Base-by-base conservation (phyloP, 2,888 invertebrate genomes). In the Metopia argyrocephala region DNA sequence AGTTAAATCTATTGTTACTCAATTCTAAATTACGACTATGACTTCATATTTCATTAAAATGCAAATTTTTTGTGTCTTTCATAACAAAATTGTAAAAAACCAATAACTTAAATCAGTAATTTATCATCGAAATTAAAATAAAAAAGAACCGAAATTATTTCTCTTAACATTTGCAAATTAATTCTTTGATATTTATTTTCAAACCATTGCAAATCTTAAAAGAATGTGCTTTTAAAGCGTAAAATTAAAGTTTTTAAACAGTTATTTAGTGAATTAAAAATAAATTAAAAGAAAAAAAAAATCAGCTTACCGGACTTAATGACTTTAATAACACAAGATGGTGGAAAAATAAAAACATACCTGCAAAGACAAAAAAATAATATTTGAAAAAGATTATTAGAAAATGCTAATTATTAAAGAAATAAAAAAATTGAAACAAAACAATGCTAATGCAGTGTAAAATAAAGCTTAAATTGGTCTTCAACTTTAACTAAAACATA, bases 191-290 rank as follows among this genome's bases (percentile, higher is more conserved):
- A 3, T 25, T 57, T 48, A 46, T 57, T 28, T 45, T n/a, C n/a
- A 69, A 76, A 62, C 54, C 48, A 57, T 46, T 48, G 25, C 59
- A 15, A 79, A 38, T 25, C 1, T 0, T 12, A 56, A 54, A 20
- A 64, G 18, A 57, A 65, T 27, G 15, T 38, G 21, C 73, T 62
- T 62, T 69, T 50, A 21, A 78, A 78, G 81, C 78, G 50, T 81
- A 78, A 81, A 81, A 81, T 78, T 81, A 78, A 81, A 70, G 66
- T 70, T 78, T 57, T 69, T 25, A n/a, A 28, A 62, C 31, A 71
- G 59, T 21, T 20, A 18, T 46, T 62, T 45, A 54, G 59, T 21
- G 25, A 18, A 46, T 62, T 45, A 54, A 25, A 69, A 74, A 78
- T 62, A 78, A n/a, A 68, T 54, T 57, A 52, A 69, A 50, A 69